phyloP scores from a whole-genome alignment of 2,113 vertebrate species.

The Eonycteris spelaea region DNA sequence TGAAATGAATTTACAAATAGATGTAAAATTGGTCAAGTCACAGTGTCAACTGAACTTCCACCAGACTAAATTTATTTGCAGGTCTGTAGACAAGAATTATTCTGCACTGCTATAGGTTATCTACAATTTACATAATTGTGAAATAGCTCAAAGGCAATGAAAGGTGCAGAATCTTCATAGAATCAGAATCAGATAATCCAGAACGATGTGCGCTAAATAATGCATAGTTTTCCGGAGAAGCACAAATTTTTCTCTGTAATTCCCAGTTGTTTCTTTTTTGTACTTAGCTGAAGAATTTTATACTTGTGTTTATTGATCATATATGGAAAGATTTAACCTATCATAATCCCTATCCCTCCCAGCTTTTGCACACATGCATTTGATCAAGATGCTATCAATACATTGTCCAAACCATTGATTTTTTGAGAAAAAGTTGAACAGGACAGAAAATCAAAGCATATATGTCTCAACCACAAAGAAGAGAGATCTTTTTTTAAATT shows the following conservation, averaged over 20 bases:
- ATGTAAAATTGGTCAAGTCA: background rate
- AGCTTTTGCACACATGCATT: background rate
- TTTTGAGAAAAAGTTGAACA: constrained; percentile 32
- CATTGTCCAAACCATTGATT: constrained; percentile 1
- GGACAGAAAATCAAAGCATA: constrained; percentile 44
- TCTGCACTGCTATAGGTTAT: background rate
- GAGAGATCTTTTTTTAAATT: constrained; percentile 30
- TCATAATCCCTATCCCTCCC: background rate
- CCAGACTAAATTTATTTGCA: background rate
- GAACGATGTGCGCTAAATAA: background rate
- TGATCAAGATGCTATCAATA: background rate
- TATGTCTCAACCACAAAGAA: background rate
- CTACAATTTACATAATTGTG: constrained; percentile 10
- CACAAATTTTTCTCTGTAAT: background rate
- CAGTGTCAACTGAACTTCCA: constrained; percentile 19
- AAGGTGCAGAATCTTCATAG: background rate
- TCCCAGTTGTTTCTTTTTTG: background rate
- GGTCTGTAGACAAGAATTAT: background rate
- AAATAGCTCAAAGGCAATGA: background rate
- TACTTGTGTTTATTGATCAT: background rate
- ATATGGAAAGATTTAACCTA: background rate
- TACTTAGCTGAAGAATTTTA: background rate
- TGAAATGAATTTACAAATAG: constrained; percentile 10
- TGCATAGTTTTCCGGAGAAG: background rate
- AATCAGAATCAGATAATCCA: background rate